Percentiles rank a stretch among this genome's conserved stretches.
Conservation (phyloP, 2,113 vertebrate species). For the Vulpes vulpes region DNA sequence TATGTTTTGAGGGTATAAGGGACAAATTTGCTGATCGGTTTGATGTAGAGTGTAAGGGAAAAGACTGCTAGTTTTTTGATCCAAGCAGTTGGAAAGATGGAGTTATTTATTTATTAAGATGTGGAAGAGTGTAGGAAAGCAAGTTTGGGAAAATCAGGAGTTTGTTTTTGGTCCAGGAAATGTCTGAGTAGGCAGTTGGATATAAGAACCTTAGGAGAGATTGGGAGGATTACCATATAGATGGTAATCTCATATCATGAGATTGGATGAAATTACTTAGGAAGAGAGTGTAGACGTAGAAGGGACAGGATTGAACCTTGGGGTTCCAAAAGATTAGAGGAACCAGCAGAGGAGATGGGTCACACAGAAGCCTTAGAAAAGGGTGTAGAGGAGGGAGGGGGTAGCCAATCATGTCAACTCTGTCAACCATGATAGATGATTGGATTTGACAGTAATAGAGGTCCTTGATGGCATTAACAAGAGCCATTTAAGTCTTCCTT, state of each 20-base stretch:
- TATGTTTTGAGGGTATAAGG: slow-evolving; percentile 11
- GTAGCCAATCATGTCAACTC: background rate
- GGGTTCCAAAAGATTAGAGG: background rate
- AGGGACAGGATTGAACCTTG: background rate
- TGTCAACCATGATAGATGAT: background rate
- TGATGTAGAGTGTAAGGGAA: background rate
- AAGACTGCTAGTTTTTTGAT: background rate
- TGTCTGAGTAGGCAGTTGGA: background rate
- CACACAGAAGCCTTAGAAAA: background rate
- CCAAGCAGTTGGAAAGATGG: background rate
- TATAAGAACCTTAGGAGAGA: slow-evolving; percentile 19
- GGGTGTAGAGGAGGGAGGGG: background rate
- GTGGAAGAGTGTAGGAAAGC: background rate
- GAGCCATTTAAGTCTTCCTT: background rate
- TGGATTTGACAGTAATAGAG: background rate
- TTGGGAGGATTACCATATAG: background rate
- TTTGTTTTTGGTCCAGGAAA: background rate
- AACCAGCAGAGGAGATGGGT: background rate
- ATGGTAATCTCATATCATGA: background rate
- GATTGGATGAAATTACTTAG: background rate
- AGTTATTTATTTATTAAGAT: slow-evolving; percentile 1
- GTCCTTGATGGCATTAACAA: background rate
- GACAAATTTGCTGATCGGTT: background rate
- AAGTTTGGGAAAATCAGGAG: background rate
- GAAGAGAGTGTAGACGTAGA: background rate